These are phyloP conservation scores for Montipora efflorescens DNA, from an alignment of 64 coral and sea anemone species.

Conservation along the genomic window DNA sequence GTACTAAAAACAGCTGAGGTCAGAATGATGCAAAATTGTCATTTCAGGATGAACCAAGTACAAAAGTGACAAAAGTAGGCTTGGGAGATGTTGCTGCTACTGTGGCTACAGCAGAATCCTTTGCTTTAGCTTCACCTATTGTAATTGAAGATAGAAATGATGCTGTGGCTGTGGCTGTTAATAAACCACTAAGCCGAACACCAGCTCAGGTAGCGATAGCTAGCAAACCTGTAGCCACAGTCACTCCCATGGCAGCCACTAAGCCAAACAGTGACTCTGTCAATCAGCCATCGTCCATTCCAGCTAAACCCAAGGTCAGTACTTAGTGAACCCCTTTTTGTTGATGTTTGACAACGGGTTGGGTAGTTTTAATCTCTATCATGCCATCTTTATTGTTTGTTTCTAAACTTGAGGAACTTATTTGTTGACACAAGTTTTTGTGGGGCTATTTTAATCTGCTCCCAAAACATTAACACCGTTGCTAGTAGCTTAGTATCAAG, in stretches of 20 bases:
- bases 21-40: background rate
- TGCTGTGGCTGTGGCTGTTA: background rate
- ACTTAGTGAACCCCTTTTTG: background rate
- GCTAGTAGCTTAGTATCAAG: too few species aligned
- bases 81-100: background rate
- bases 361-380: too few species aligned
- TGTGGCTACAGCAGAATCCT: background rate
- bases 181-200: slow-evolving; percentile 37
- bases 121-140: background rate
- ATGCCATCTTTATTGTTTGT: too few species aligned
- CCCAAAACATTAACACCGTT: too few species aligned
- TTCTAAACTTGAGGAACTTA: too few species aligned
- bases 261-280: background rate
- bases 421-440: too few species aligned
- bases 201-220: slow-evolving; percentile 19
- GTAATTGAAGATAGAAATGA: background rate
- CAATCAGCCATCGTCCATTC: background rate
- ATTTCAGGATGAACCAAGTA: slow-evolving; percentile 73
- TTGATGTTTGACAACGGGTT: too few species aligned
- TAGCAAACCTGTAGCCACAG: slow-evolving; percentile 46
- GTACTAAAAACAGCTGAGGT: background rate
- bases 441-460: too few species aligned
- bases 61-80: slow-evolving; percentile 76
- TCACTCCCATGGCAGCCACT: slow-evolving; percentile 29
- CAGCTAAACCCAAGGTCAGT: slow-evolving; percentile 60